Base-by-base conservation (phyloP, 1,140 invertebrate species). In the Panulirus ornatus region DNA sequence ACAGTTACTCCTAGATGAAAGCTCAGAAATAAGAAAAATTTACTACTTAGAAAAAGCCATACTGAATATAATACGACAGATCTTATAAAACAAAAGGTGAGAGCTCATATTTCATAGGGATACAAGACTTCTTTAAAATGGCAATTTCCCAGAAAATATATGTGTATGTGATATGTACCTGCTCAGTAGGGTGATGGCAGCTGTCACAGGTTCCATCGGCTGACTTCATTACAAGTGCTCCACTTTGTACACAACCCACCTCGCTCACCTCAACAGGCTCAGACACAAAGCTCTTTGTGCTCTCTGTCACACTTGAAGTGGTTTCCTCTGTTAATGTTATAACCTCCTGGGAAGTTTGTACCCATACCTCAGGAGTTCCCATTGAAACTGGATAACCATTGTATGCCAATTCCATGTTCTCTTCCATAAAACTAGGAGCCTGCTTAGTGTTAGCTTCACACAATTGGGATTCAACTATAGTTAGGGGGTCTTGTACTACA, bases 221-320 rank as follows among this genome's bases (percentile, higher is more conserved):
- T 79, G 85, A 87, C 73, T 75, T 66, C 85, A 47, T 87, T 87
- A 44, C 51, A 63, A 79, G 75, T 27, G 51, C 85, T 87, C 85
- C 85, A 87, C 85, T 34, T n/a, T 30, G 58, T 66, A 83, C 36
- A 54, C 81, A 87, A 78, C 51, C 85, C 85, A 58, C 75, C 85
- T 87, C 85, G 85, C 85, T 87, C 75, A 44, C 85, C 85, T 79
- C 73, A 40, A 87, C 85, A 87, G 73, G 85, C 85, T 87, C 85
- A 54, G 85, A 79, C n/a, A 47, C 34, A 27, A 27, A 36, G 42
- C 85, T 58, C 54, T 34, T 40, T 47, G 42, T 78, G 58, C 85
- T 87, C 54, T 87, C 85, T 44, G 16, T 78, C 58, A 47, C 76
- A 63, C 38, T 34, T 79, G 84, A 78, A 38, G 85, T 78, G 42